Base-by-base conservation (phyloP, 1,140 invertebrate species). In the Drosophila micromelanica region DNA sequence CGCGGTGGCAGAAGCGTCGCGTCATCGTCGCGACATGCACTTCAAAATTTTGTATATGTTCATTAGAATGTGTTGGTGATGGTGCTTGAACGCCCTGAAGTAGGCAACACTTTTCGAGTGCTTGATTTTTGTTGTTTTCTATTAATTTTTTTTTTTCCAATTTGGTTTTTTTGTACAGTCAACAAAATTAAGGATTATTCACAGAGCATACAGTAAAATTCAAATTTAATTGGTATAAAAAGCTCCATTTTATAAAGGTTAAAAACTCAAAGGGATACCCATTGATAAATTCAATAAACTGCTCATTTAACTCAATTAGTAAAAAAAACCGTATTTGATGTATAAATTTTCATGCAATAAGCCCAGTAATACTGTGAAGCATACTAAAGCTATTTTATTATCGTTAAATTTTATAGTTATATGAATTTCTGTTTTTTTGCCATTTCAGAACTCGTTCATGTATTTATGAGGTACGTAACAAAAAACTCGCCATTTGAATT, bases 11-110 rank as follows among this genome's bases (percentile, higher is more conserved):
- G 35, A 76, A 76, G 57, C 75, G 82, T 73, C 82, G 68, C 84
- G 82, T 89, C 82, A 87, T 89, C 79, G 82, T 87, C 82, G 84
- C 84, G 84, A 89, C 82, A 84, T 72, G 79, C 64, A 89, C 82
- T 87, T 84, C 64, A 77, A 59, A 68, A 59, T 73, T 79, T 80
- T 86, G 71, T 81, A 81, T 73, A 70, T 87, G 84, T 89, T 87
- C 82, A 87, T 87, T 87, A 87, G 80, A 89, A 87, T 78, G 84
- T 73, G 78, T 55, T 51, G 48, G 17, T 54, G 74, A 59, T 49
- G 80, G 43, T 78, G 75, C 82, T 86, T 76, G 52, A 87, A 61
- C 78, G 82, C 82, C 82, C 65, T 78, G 64, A 79, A 87, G 82
- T 78, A 87, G 75, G 82, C 82, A 86, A 87, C 78, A 87, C 82